Evolutionary conservation across 92 coral and sea anemone genomes (phyloP), one percentile per base, ranked within the genome.

Genomic region (Plumapathes pennacea): DNA sequence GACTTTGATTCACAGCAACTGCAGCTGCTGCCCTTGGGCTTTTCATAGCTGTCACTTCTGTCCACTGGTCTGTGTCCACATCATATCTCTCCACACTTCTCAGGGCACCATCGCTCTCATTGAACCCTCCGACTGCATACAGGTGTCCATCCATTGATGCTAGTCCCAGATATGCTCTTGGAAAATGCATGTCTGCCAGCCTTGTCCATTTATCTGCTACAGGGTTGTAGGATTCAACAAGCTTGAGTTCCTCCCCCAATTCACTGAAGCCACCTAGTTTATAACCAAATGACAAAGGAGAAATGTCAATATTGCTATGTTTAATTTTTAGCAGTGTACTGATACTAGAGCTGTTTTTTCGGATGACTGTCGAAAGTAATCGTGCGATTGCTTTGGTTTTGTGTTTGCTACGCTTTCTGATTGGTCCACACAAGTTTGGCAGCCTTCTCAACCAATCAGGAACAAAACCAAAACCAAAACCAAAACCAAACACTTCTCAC

Each of bases 41-140:
- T 23, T 78, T 78, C 44, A 90, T 57, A 22, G 82, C 64, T n/a
- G 70, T 67, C n/a, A 88, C 67, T 28, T 76, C 86, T 25, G 80
- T 60, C 97, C 97, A 90, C 3, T 62, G 49, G 40, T 74, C 54
- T 32, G 17, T 29, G 9, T 26, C 55, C 15, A 61, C 48, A 23
- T 90, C 88, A 46, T 77, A 90, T 37, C 74, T 69, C 48, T 90
- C 97, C 1, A 88, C 97, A 60, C 82, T 78, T 31, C 60, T 70
- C 42, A 88, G 50, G 5, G 77, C 76, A 21, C 91, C 77, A 0
- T 74, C 88, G n/a, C 60, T 32, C 19, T 65, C 90, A 78, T 77
- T 83, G 28, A 64, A 69, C 25, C 97, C 97, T 5, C 97, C 97
- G 25, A 90, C 85, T 13, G 95, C 96, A 80, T 90, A 90, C 39